Base-by-base conservation (phyloP, 1,140 invertebrate genomes). In the Heliconius himera region DNA sequence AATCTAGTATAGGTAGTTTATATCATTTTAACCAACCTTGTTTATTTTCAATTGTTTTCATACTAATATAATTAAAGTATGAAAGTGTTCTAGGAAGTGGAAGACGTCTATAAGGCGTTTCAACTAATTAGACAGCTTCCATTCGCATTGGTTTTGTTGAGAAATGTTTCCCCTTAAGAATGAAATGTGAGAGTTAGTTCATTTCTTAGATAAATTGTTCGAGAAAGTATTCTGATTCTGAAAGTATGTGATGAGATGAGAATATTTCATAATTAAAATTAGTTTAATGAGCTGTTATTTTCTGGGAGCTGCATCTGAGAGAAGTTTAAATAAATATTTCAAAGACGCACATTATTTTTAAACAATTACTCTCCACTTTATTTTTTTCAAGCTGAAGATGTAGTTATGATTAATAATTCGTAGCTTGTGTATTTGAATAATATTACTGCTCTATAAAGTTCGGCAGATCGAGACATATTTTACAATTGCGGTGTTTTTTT, bases 91-190 rank as follows among this genome's bases (percentile, higher is more conserved):
- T 9, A 56, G 5, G 6, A 16, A 26, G 56, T 66, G n/a, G 22
- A 22, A 60, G 11, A 29, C 13, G 60, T 16, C 26, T 29, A 66
- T 29, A 26, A 26, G 60, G 29, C 22, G 60, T 29, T 66, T 66
- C 60, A 76, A 70, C 74, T 76, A 76, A 76, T 76, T 76, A 66
- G 60, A 76, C 41, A 70, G 74, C 66, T 76, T 76, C 60, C 60
- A 70, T 70, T 76, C 74, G 74, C 38, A 11, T 76, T 76, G 74
- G 74, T 76, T 76, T 46, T 70, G 74, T 70, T 76, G 38, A 60
- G 22, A 76, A 70, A 76, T 76, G 26, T 29, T 66, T 66, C 60
- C 60, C 22, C 9, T n/a, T 66, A 29, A 26, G 22, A 66, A 26
- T 66, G 60, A 29, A 66, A 22, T 66, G 60, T 66, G n/a, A 26